Evolutionary conservation across 2,797 vertebrate species (phyloP).

Genomic region (Anguilla obscura): DNA sequence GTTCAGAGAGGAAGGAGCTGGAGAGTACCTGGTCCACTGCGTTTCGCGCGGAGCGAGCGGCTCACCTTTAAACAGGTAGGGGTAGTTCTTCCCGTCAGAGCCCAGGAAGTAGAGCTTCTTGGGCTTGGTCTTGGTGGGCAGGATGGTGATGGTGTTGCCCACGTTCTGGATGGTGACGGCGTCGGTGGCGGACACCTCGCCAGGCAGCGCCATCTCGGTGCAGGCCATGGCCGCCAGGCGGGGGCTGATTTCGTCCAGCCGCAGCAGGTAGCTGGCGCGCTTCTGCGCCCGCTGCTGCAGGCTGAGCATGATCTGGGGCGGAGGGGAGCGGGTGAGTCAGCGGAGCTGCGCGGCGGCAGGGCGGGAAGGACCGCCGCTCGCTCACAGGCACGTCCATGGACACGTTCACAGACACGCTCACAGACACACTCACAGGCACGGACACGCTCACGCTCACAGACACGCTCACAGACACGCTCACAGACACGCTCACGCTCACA

Average conservation of each 20-base stretch:
- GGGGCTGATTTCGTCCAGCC: conserved; percentile 93
- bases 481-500: no score
- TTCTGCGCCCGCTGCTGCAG: conserved; percentile 97
- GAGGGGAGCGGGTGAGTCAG: background rate
- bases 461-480: no score
- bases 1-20: background rate
- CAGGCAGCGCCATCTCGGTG: conserved; percentile 94
- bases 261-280: conserved; percentile 89
- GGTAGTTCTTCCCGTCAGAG: conserved; percentile 94
- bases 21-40: background rate
- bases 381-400: no score
- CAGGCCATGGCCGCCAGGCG: conserved; percentile 87
- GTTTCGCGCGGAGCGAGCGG: background rate
- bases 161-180: conserved; percentile 93
- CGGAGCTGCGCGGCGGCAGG: no score
- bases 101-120: conserved; percentile 96
- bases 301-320: conserved; percentile 88
- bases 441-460: no score
- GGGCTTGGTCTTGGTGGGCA: conserved; percentile 98
- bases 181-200: conserved; percentile 91
- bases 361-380: no score
- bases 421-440: no score
- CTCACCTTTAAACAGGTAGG: conserved; percentile 95
- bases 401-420: no score
- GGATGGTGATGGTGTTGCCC: conserved; percentile 92